Conservation (phyloP, 1,140 invertebrate species). For the Metaphire vulgaris region DNA sequence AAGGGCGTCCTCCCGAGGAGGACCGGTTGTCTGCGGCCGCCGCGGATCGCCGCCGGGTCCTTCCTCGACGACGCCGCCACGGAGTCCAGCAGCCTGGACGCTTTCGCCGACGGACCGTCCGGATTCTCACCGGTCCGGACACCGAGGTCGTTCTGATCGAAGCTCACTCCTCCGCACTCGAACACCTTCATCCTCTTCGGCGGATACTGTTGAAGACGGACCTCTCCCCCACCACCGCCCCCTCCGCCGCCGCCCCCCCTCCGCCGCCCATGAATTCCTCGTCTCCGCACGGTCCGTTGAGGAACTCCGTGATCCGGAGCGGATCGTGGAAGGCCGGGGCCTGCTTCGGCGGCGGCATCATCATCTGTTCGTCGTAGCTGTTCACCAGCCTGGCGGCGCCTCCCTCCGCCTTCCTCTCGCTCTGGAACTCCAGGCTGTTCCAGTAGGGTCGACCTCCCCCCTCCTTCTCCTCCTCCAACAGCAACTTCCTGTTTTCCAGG, state of each 20-base stretch:
- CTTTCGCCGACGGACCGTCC: too few relatives aligned
- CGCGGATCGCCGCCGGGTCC: background rate
- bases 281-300: slow-evolving; percentile 9
- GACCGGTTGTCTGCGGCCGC: background rate
- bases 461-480: background rate
- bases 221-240: background rate
- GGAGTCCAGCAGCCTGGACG: background rate
- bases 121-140: background rate
- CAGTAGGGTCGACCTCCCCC: background rate
- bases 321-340: slow-evolving; percentile 6
- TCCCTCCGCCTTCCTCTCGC: background rate
- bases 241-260: background rate
- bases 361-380: background rate
- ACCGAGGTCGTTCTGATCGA: background rate
- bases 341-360: background rate
- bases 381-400: background rate
- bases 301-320: slow-evolving; percentile 14
- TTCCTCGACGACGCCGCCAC: background rate
- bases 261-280: background rate
- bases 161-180: background rate
- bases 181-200: background rate
- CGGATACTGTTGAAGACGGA: background rate
- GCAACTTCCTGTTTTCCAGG: background rate
- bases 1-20: background rate
- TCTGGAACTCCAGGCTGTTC: slow-evolving; percentile 16